Percentiles rank a stretch among this genome's conserved stretches.
Conservation (phyloP, 2,113 vertebrate species). For the Machaerirhynchus nigripectus region DNA sequence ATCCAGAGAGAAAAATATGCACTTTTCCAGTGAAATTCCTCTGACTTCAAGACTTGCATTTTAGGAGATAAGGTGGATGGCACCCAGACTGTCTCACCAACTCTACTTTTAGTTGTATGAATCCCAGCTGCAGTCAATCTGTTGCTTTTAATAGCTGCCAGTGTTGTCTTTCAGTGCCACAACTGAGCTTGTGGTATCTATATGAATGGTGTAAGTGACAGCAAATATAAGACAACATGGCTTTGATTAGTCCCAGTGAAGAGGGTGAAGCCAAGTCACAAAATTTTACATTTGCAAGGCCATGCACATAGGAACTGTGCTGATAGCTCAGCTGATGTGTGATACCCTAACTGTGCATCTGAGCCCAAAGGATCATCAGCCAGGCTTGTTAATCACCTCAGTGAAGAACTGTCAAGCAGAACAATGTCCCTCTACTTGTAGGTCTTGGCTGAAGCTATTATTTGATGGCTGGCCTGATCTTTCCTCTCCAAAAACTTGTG, state of each 20-base stretch:
- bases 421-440: conserved; percentile 20
- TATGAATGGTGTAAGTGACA: background rate
- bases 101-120: background rate
- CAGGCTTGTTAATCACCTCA: conserved; percentile 21
- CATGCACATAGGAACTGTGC: background rate
- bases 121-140: background rate
- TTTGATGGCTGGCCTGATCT: conserved; percentile 1
- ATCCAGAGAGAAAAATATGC: background rate
- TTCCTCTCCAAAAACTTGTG: conserved; percentile 44
- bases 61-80: background rate
- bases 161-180: background rate
- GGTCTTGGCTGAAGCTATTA: conserved; percentile 20
- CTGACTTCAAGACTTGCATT: background rate
- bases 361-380: conserved; percentile 18
- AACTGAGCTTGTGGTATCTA: background rate
- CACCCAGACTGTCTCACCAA: background rate
- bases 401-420: background rate
- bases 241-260: conserved; percentile 28
- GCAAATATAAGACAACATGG: background rate
- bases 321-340: background rate
- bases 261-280: background rate
- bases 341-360: background rate
- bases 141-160: background rate
- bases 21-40: background rate
- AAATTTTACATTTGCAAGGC: background rate